A percentile compares a stretch with the other conserved stretches of the same genome.
Conservation (phyloP, 2,113 vertebrate genomes). For the Ranitomeya variabilis region DNA sequence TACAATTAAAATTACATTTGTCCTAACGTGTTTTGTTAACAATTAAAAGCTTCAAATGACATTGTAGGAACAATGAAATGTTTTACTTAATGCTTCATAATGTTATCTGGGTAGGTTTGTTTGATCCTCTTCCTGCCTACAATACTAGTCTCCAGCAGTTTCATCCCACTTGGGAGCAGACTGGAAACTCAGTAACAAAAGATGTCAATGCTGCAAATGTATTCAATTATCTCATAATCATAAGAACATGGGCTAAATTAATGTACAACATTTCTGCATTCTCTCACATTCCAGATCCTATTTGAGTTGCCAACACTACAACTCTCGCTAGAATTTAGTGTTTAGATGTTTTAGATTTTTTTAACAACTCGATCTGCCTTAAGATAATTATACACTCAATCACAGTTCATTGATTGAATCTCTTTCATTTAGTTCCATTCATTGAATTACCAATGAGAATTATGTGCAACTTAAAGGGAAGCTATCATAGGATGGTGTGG, state of each 20-base stretch:
- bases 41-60: neutral
- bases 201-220: slow-evolving; percentile 47
- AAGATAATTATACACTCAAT: neutral
- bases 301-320: slow-evolving; percentile 47
- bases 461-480: too few relatives aligned
- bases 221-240: slow-evolving; percentile 54
- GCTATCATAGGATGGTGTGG: too few relatives aligned
- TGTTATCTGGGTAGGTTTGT: slow-evolving; percentile 44
- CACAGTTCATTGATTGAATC: slow-evolving; percentile 12
- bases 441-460: too few relatives aligned
- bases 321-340: slow-evolving; percentile 30
- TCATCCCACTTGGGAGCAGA: slow-evolving; percentile 37
- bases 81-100: slow-evolving; percentile 42
- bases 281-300: slow-evolving; percentile 42
- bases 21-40: neutral
- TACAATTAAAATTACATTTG: neutral
- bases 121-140: slow-evolving; percentile 32
- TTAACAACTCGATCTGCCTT: neutral
- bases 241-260: slow-evolving; percentile 49
- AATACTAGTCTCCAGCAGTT: slow-evolving; percentile 33
- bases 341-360: slow-evolving; percentile 27
- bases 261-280: slow-evolving; percentile 46
- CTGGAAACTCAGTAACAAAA: slow-evolving; percentile 52
- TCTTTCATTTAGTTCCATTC: neutral
- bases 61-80: neutral